Evolutionary conservation across 2,888 invertebrate genomes (phyloP), one percentile per base, ranked within the genome.

Genomic region (Autographa gamma): DNA sequence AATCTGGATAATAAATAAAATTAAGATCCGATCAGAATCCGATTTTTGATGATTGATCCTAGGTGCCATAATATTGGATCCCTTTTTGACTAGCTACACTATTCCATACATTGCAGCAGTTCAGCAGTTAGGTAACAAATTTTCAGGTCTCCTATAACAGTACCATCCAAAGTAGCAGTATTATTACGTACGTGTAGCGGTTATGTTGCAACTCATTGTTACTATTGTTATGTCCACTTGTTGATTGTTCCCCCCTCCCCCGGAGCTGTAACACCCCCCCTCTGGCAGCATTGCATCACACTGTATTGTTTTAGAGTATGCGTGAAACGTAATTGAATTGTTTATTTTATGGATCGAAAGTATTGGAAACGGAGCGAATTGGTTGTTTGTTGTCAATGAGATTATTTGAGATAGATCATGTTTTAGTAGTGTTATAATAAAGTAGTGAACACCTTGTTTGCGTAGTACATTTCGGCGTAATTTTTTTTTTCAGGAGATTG

Each of bases 211-310:
- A 82, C 56, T 63, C 60, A 81, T 81, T 75, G 67, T 81, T 41
- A 60, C 66, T 70, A 69, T 82, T 77, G 84, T 81, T 83, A 69
- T 74, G 54, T 66, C 59, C 64, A 63, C 59, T 68, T 41, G 77
- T 77, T 77, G 78, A 69, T 75, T 81, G 81, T 68, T 52, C 34
- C 60, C 16, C 32, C 38, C 34, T 43, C 70, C 1, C 25, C 54
- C 18, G 16, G 4, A 16, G 16, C 43, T 54, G 54, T 19, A 54
- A 18, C 52, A 52, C 18, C 54, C 54, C 52, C 31, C 48, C 52
- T 7, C 64, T 16, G 16, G 60, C 48, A 59, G 25, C 41, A 25
- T 83, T 83, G 72, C 72, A 69, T 67, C 81, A 83, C 52, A 54
- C 31, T 61, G 63, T 61, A 74, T 76, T 83, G 77, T 80, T 80